Conservation (phyloP, 1,140 invertebrate species). For the Zaprionus kolodkinae region DNA sequence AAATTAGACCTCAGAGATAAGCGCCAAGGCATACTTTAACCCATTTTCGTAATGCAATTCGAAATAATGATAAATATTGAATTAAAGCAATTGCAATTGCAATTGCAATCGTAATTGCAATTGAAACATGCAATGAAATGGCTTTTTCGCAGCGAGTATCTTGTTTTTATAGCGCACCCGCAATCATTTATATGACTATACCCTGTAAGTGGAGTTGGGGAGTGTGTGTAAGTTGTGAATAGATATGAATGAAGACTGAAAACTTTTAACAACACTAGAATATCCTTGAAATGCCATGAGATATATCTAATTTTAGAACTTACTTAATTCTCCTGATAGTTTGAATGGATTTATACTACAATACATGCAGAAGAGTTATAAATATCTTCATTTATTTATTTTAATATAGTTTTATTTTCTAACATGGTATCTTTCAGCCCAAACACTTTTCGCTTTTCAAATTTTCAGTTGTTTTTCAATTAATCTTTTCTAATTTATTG, state of each 20-base stretch:
- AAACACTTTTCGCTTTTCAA: not conserved
- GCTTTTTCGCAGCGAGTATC: conserved; percentile 9
- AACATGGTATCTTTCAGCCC: not conserved
- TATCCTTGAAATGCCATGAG: not conserved
- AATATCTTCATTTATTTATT: accelerated
- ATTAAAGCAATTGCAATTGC: conserved; percentile 36
- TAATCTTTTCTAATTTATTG: conserved; percentile 81
- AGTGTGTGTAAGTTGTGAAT: not conserved
- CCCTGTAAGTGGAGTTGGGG: not conserved
- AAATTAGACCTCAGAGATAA: conserved; percentile 12
- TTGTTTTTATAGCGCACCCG: conserved; percentile 21
- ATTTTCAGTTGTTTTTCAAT: conserved; percentile 51
- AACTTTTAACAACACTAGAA: no score
- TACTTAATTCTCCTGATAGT: not conserved
- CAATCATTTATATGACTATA: conserved; percentile 55
- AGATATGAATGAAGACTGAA: not conserved
- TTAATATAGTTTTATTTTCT: not conserved
- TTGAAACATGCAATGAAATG: conserved; percentile 23
- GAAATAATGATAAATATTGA: conserved; percentile 63
- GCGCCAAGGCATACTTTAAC: conserved; percentile 28
- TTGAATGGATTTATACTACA: no score
- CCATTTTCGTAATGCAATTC: conserved; percentile 36
- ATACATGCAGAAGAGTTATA: not conserved
- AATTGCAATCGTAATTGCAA: conserved; percentile 35
- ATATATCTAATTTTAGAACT: not conserved